Percentiles rank a stretch among this genome's conserved stretches.
These are phyloP conservation scores for Poecilia gillii DNA, from an alignment of 2,797 vertebrate genomes.

Conservation along the genomic window DNA sequence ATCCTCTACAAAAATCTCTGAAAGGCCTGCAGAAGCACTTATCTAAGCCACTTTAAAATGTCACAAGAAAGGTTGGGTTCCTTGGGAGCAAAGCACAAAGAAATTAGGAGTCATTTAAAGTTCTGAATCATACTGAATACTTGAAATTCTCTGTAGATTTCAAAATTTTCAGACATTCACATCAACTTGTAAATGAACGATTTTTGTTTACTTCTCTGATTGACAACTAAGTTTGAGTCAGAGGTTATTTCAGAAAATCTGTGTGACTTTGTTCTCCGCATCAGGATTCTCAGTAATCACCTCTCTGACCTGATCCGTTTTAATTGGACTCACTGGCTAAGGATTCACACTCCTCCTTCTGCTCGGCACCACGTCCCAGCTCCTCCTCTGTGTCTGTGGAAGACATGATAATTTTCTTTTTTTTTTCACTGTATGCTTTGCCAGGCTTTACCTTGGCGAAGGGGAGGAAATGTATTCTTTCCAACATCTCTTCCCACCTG, in stretches of 20 bases:
- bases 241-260: background rate
- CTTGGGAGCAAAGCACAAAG: background rate
- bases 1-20: background rate
- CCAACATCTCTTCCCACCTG: background rate
- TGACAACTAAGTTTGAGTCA: background rate
- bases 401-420: background rate
- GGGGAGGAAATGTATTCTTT: background rate
- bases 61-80: background rate
- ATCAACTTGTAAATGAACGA: background rate
- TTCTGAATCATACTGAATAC: background rate
- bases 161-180: background rate
- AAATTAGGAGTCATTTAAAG: background rate
- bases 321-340: conserved; percentile 3
- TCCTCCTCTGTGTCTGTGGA: background rate
- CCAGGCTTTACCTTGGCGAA: background rate
- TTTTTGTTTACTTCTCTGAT: background rate
- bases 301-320: conserved; percentile 1
- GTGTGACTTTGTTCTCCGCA: background rate
- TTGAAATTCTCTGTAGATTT: background rate
- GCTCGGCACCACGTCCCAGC: background rate
- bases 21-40: background rate
- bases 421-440: background rate
- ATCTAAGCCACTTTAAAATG: conserved; percentile 2
- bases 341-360: background rate
- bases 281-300: conserved; percentile 1